phyloP scores from a whole-genome alignment of 2,888 invertebrate species.

The Tenthredo scrophulariae region DNA sequence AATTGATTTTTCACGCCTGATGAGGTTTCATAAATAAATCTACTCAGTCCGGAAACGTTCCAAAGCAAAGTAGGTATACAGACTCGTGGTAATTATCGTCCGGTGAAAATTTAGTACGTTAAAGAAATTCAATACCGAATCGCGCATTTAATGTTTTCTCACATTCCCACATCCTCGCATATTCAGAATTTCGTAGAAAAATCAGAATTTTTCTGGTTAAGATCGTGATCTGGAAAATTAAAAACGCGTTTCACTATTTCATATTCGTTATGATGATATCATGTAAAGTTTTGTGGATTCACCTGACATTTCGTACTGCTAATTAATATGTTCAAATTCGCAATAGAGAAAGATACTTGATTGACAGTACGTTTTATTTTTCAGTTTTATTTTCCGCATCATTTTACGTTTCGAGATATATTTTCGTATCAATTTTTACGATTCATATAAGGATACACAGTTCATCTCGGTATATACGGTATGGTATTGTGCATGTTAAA shows the following conservation, averaged over 20 bases:
- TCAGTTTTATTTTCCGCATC: not conserved
- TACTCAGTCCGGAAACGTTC: not conserved
- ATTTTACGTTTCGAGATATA: not conserved
- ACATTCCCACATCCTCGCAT: not conserved
- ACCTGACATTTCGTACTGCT: too few relatives aligned
- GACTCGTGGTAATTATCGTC: not conserved
- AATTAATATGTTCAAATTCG: too few relatives aligned
- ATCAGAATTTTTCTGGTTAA: not conserved
- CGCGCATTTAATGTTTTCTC: not conserved
- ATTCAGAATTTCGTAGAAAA: not conserved
- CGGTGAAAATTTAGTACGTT: not conserved
- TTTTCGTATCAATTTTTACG: not conserved
- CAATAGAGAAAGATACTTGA: too few relatives aligned
- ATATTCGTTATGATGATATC: too few relatives aligned
- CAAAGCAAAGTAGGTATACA: not conserved
- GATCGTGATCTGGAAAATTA: too few relatives aligned
- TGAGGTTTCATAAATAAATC: not conserved
- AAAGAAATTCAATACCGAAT: not conserved
- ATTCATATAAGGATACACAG: not conserved
- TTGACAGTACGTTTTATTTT: too few relatives aligned
- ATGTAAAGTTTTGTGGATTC: too few relatives aligned
- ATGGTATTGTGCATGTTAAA: slow-evolving; percentile 29
- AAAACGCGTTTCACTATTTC: too few relatives aligned
- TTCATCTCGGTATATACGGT: not conserved
- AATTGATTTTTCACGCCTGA: not conserved